Evolutionary conservation across 1,140 invertebrate genomes (phyloP), one percentile per base, ranked within the genome.

Genomic region (Onthophagus taurus): DNA sequence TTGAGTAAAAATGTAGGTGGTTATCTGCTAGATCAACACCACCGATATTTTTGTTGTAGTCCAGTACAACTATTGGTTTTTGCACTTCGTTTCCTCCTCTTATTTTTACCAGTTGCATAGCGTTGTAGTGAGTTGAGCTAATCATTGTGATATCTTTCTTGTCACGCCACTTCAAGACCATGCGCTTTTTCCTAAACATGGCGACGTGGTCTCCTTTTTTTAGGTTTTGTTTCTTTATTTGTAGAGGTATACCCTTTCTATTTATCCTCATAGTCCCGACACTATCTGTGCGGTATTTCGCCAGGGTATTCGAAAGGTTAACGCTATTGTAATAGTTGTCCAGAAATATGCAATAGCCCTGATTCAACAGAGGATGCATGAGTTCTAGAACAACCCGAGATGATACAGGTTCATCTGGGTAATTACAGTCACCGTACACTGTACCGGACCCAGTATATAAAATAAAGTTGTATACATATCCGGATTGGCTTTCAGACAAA

Each of bases 381-480:
- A 33, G 13, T 13, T 33, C 31, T 13, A 33, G 13, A 8, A 33
- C 31, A 13, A 33, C 31, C 13, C 31, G 6, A 33, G 6, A 8
- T 8, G 31, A 33, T 33, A 33, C 31, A 33, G 23, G 23, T 26
- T 31, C 14, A 38, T 20, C 4, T 8, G 34, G 34, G 18, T 36
- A 36, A 38, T n/a, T 17, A n/a, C 18, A 38, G 19, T 36, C 12
- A 13, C 34, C 34, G 19, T 36, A 36, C 18, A 6, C 4, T 4
- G 34, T 36, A 36, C 34, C 19, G 13, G 34, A 14, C 12, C 52
- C 54, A 31, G 38, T 55, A 42, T 62, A 62, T 13, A 61, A 33
- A 12, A 63, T 47, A 31, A 62, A 41, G 33, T 61, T 47, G n/a
- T 54, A 45, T 9, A 61, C 43, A 43, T 50, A 55, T 14, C 51